phyloP scores from a whole-genome alignment of 2,888 invertebrate species.

The Caenorhabditis becei region DNA sequence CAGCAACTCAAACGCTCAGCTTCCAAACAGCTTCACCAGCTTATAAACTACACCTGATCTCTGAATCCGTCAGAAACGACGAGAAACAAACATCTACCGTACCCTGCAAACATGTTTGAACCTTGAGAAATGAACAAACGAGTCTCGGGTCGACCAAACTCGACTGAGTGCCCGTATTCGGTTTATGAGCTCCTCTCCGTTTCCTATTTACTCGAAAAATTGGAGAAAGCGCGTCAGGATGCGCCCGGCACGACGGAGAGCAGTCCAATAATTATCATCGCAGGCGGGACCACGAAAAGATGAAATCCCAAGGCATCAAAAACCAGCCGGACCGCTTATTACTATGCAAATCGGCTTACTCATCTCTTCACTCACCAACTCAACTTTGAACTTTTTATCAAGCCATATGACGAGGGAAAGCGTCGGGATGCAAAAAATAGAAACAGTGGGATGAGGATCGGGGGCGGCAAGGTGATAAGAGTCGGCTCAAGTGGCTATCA shows the following conservation, averaged over 20 bases:
- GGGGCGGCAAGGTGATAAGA: constrained; percentile 49
- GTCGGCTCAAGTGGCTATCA: constrained; percentile 44
- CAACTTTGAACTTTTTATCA: constrained; percentile 51
- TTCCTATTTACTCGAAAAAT: constrained; percentile 33
- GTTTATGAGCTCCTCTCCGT: constrained; percentile 46
- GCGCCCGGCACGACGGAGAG: constrained; percentile 26
- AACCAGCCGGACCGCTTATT: constrained; percentile 46
- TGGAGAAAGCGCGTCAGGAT: constrained; percentile 34
- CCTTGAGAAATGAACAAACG: constrained; percentile 5
- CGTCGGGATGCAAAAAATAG: constrained; percentile 20
- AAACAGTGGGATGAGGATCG: constrained; percentile 22
- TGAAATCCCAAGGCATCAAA: constrained; percentile 52
- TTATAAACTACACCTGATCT: no score
- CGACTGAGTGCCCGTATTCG: constrained; percentile 27
- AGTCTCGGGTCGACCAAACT: constrained; percentile 36
- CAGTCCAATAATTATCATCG: constrained; percentile 53
- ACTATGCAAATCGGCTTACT: constrained; percentile 58
- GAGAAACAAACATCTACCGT: constrained; percentile 9
- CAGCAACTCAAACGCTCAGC: no score
- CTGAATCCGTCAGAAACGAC: no score
- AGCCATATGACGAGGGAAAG: constrained; percentile 10
- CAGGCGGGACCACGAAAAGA: constrained; percentile 41
- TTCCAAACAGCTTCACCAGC: no score
- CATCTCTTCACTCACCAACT: constrained; percentile 38
- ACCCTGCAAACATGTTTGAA: constrained; percentile 20